Conservation (phyloP, 2,888 invertebrate species). For the Malachius bipustulatus region DNA sequence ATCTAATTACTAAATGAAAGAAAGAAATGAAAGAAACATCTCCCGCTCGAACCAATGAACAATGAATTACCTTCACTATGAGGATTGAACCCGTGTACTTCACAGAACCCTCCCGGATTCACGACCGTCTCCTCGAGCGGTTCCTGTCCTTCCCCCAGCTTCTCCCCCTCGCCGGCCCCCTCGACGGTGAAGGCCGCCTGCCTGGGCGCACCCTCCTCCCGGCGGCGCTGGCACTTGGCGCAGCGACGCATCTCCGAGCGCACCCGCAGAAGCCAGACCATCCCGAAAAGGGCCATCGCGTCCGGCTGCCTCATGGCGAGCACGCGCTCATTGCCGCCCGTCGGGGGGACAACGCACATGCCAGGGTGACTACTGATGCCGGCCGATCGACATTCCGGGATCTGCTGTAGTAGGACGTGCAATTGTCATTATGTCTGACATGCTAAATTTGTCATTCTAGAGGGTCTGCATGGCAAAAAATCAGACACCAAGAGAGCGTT, state of each 20-base stretch:
- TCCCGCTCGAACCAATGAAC: too few relatives aligned
- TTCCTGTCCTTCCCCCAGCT: constrained; percentile 22
- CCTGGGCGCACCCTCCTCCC: constrained; percentile 25
- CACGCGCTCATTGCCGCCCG: constrained; percentile 21
- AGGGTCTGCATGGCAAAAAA: too few relatives aligned
- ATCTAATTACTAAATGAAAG: too few relatives aligned
- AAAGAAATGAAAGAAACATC: too few relatives aligned
- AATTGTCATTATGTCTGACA: too few relatives aligned
- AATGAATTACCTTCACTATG: constrained; percentile 47
- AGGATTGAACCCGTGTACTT: constrained; percentile 45
- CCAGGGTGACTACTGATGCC: too few relatives aligned
- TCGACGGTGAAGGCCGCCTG: constrained; percentile 43
- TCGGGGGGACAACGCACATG: too few relatives aligned
- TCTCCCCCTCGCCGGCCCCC: constrained; percentile 28
- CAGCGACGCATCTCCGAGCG: constrained; percentile 68
- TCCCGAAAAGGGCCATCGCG: constrained; percentile 74
- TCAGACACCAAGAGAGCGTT: too few relatives aligned
- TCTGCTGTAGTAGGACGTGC: too few relatives aligned
- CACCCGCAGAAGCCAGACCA: constrained; percentile 73
- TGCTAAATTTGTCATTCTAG: too few relatives aligned
- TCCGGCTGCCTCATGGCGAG: constrained; percentile 28
- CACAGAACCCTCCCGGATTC: constrained; percentile 43
- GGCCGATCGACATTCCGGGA: too few relatives aligned
- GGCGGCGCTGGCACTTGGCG: constrained; percentile 51
- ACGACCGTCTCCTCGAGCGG: constrained; percentile 26